Conservation (phyloP, 2,113 vertebrate species). For the Hemibagrus wyckioides region DNA sequence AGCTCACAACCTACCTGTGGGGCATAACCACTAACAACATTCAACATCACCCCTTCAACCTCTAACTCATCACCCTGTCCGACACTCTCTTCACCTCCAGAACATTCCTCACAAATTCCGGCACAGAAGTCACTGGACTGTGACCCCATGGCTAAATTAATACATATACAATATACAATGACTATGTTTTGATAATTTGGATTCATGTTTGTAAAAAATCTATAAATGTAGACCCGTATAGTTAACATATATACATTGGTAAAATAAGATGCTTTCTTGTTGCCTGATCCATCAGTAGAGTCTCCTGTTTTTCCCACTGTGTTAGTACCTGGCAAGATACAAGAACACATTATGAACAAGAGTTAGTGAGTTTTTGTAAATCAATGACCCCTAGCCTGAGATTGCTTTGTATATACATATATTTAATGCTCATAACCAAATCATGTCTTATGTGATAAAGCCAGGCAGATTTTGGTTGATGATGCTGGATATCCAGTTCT, state of each 20-base stretch:
- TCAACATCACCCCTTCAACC: no score
- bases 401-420: no score
- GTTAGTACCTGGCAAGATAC: background rate
- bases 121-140: no score
- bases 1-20: no score
- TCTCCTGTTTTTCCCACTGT: background rate
- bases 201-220: background rate
- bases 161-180: no score
- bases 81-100: no score
- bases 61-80: no score
- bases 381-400: background rate
- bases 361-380: background rate
- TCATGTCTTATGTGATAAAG: constrained; percentile 6
- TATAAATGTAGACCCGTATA: background rate
- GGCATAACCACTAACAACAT: no score
- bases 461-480: constrained; percentile 6
- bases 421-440: background rate
- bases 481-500: constrained; percentile 19
- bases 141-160: no score
- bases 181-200: background rate
- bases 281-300: background rate
- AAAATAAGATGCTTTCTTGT: background rate
- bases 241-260: background rate
- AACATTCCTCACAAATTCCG: no score
- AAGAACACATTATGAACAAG: constrained; percentile 6